phyloP scores from a whole-genome alignment of 1,140 invertebrate genomes.

The Bombus superbus region DNA sequence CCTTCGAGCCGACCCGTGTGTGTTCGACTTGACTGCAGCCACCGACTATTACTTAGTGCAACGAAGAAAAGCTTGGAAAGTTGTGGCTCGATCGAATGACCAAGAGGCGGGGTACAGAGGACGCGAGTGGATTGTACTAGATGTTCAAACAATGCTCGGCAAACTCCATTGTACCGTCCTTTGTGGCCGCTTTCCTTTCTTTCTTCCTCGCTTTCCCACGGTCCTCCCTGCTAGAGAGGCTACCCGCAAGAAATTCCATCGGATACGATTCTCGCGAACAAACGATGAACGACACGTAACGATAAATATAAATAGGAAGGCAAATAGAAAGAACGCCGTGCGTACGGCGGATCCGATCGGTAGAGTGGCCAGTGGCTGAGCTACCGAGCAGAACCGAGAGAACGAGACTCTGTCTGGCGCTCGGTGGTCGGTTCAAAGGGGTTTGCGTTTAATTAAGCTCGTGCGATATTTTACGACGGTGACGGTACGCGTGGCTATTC shows the following conservation, averaged over 20 bases:
- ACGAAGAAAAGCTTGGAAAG: constrained; percentile 56
- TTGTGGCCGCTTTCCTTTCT: constrained; percentile 31
- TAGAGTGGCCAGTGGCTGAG: background rate
- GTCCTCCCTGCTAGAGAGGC: background rate
- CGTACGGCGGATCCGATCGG: background rate
- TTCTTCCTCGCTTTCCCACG: background rate
- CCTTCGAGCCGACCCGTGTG: constrained; percentile 39
- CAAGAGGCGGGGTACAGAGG: constrained; percentile 14
- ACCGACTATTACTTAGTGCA: background rate
- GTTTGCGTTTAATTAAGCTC: constrained; percentile 41
- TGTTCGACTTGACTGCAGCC: background rate
- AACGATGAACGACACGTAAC: background rate
- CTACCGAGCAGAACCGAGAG: background rate
- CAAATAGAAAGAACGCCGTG: background rate
- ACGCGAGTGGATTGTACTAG: constrained; percentile 58
- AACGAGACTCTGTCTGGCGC: background rate
- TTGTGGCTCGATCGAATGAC: constrained; percentile 52
- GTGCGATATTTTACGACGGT: constrained; percentile 36
- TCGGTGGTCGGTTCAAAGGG: background rate
- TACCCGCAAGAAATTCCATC: background rate
- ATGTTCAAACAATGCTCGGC: constrained; percentile 61
- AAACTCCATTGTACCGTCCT: constrained; percentile 52
- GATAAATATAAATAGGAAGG: background rate
- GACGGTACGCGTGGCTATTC: constrained; percentile 19
- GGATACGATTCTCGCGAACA: background rate